These are phyloP conservation scores for Sebastes trivittatus DNA, from an alignment of 2,797 vertebrate genomes.

Conservation along the genomic window DNA sequence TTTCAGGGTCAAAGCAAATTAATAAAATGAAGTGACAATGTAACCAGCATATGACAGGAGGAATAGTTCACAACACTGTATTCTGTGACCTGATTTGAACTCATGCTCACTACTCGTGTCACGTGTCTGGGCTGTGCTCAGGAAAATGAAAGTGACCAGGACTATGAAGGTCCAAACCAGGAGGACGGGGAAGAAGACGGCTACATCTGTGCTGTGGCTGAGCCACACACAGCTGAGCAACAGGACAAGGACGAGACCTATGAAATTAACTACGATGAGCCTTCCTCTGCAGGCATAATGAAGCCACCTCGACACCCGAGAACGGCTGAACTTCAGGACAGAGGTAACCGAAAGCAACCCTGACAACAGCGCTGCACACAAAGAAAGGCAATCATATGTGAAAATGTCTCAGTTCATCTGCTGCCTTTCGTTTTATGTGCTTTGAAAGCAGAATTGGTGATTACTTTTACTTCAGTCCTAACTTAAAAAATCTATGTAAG, in stretches of 20 bases:
- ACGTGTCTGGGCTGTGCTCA: constrained; percentile 9
- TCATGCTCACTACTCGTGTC: neutral
- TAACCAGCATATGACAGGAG: neutral
- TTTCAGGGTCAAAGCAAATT: neutral
- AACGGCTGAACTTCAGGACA: neutral
- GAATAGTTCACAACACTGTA: neutral
- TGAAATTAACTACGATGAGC: neutral
- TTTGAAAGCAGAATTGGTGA: neutral
- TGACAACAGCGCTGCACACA: neutral
- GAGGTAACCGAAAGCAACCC: constrained; percentile 19
- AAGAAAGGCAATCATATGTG: neutral
- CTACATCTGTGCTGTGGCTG: neutral
- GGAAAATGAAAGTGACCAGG: constrained; percentile 22
- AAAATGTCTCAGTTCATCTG: neutral
- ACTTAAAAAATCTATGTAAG: neutral
- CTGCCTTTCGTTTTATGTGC: neutral
- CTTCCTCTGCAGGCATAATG: neutral
- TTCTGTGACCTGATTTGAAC: neutral
- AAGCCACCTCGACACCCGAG: neutral
- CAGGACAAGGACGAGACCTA: neutral
- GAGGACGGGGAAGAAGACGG: neutral
- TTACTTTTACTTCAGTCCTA: neutral
- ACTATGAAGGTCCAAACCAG: neutral
- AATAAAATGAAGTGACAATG: neutral
- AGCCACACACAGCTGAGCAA: neutral